Evolutionary conservation across 2,888 invertebrate species (phyloP), one percentile per base, ranked within the genome.

Genomic region (Drosophila subquinaria): DNA sequence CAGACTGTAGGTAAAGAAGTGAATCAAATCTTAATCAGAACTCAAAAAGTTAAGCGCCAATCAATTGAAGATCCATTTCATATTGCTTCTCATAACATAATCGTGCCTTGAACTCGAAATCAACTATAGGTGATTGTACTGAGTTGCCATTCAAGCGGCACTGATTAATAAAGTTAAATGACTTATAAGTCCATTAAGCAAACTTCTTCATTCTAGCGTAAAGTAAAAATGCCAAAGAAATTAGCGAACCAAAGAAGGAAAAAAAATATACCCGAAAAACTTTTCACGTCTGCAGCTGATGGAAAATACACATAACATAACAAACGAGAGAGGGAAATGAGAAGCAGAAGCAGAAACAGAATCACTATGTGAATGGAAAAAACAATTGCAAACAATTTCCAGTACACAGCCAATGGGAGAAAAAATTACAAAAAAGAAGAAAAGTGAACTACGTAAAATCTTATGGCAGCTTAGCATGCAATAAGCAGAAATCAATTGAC

Each of bases 401-500:
- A 69, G 76, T 73, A 73, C 66, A 77, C 75, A 63, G 66, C 66
- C 73, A 77, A 64, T 67, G 53, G 55, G 52, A 20, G 5, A 6
- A 5, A 13, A 11, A n/a, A n/a, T n/a, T n/a, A 20, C 20, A 20
- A 20, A 20, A 20, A 38, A 17, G 33, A 33, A 55, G 15, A 23
- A 50, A 40, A 64, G 51, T 48, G 75, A 61, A 76, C 80, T 68
- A 71, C 75, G 76, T 75, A 70, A 82, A 80, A 80, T 79, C 81
- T 82, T 75, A 82, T 86, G 81, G 82, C 68, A 78, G 81, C 83
- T 83, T 83, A 79, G 76, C 83, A 84, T 84, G 88, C 88, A 87
- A 86, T 86, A 83, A 87, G 85, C 88, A 84, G 82, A 84, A 89
- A 89, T 84, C 88, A 89, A 90, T 90, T 90, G 91, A 90, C 90